These are phyloP conservation scores for Dexiosoma caninum DNA, from an alignment of 2,888 invertebrate genomes.

Conservation along the genomic window DNA sequence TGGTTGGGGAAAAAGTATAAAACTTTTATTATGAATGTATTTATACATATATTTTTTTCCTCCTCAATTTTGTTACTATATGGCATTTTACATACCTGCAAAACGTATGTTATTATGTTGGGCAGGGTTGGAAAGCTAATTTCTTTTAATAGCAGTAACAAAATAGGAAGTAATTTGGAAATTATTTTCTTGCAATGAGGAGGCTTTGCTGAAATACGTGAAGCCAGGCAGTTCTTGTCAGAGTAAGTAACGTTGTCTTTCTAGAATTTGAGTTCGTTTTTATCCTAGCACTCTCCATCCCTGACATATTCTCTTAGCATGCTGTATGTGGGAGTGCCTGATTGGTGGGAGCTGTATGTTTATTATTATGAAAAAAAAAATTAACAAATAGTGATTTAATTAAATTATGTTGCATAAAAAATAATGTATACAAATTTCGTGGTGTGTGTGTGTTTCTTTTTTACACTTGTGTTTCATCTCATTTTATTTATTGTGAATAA, in stretches of 20 bases:
- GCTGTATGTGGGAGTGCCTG: no score
- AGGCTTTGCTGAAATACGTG: no score
- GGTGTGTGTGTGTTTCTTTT: background rate
- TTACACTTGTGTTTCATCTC: constrained; percentile 2
- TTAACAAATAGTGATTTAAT: constrained; percentile 59
- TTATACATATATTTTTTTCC: background rate
- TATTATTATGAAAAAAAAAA: constrained; percentile 29
- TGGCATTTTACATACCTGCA: background rate
- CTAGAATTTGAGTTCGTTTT: no score
- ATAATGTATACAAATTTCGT: constrained; percentile 19
- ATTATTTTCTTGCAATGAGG: no score
- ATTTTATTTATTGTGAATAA: constrained; percentile 12
- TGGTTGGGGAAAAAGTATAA: constrained; percentile 10
- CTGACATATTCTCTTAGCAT: no score
- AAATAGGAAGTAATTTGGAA: no score
- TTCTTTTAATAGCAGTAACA: no score
- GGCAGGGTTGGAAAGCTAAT: background rate
- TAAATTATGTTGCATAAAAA: constrained; percentile 55
- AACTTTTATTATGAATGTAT: background rate
- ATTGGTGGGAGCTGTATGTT: constrained; percentile 6
- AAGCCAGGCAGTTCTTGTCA: no score
- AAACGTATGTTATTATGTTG: background rate
- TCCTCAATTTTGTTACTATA: constrained; percentile 13
- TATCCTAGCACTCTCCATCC: no score
- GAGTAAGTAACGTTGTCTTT: no score